Evolutionary conservation across 2,797 vertebrate genomes (phyloP).

Genomic region (Rhabdophis nuchalis): DNA sequence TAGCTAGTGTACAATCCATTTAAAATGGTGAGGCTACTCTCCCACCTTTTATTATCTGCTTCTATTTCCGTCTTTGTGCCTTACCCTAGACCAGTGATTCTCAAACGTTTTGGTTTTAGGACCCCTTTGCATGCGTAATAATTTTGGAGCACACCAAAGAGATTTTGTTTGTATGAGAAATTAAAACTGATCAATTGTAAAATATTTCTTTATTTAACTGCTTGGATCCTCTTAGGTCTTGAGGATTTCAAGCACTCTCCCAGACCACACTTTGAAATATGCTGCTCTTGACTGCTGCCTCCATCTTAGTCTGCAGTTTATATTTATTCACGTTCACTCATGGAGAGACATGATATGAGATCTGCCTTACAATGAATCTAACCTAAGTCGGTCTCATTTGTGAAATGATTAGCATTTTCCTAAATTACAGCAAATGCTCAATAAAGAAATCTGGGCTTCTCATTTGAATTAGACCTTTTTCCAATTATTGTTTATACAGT

Average conservation of each 20-base stretch:
- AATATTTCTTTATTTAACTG: not conserved
- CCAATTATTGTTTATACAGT: accelerated
- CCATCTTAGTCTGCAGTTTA: not conserved
- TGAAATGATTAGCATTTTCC: not conserved
- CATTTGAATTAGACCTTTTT: not conserved
- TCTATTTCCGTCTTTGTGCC: not conserved
- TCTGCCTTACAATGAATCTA: not conserved
- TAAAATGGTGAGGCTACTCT: not conserved
- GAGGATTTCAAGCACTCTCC: not conserved
- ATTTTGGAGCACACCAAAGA: not conserved
- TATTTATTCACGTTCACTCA: not conserved
- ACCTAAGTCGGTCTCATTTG: not conserved
- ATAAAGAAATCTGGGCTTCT: not conserved
- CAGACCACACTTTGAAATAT: not conserved
- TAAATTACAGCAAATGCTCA: not conserved
- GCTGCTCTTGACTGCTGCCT: not conserved
- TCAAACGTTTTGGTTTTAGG: not conserved
- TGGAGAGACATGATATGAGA: not conserved
- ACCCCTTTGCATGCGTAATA: not conserved
- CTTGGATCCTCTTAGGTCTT: not conserved
- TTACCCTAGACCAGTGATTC: not conserved
- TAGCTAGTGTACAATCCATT: not conserved
- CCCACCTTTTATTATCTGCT: not conserved
- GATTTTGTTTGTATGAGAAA: not conserved
- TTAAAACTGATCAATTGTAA: not conserved